Evolutionary conservation across 2,888 invertebrate genomes (phyloP).

Genomic region (Agonopterix subpropinquella): DNA sequence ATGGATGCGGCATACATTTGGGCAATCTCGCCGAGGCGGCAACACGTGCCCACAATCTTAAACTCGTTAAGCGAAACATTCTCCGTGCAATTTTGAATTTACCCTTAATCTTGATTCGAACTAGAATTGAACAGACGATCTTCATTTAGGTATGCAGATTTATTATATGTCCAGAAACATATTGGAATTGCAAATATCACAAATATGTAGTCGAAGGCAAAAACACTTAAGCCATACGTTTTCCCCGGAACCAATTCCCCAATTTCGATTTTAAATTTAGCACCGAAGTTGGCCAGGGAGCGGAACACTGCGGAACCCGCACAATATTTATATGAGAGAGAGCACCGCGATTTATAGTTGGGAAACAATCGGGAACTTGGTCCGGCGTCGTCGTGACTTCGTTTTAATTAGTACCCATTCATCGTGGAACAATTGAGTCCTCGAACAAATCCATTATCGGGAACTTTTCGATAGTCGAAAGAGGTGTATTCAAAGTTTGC

Average conservation of each 20-base stretch:
- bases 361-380: conserved; percentile 68
- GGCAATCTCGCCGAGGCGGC: conserved; percentile 45
- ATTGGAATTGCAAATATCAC: conserved; percentile 12
- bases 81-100: conserved; percentile 57
- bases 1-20: conserved; percentile 29
- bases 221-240: conserved; percentile 30
- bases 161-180: conserved; percentile 24
- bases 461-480: conserved; percentile 73
- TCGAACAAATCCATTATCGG: conserved; percentile 71
- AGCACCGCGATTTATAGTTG: conserved; percentile 65
- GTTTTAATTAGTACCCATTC: conserved; percentile 77
- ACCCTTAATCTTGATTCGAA: conserved; percentile 48
- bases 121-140: conserved; percentile 30
- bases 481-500: conserved; percentile 68
- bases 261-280: conserved; percentile 67
- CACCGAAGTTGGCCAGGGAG: conserved; percentile 49
- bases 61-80: conserved; percentile 58
- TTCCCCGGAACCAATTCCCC: conserved; percentile 37
- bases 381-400: conserved; percentile 68
- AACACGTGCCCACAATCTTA: conserved; percentile 64
- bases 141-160: conserved; percentile 34
- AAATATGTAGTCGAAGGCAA: conserved; percentile 12
- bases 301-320: conserved; percentile 37
- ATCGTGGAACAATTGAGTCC: conserved; percentile 71
- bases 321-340: conserved; percentile 68